Base-by-base conservation (phyloP, 2,888 invertebrate genomes). In the Drosophila differens region DNA sequence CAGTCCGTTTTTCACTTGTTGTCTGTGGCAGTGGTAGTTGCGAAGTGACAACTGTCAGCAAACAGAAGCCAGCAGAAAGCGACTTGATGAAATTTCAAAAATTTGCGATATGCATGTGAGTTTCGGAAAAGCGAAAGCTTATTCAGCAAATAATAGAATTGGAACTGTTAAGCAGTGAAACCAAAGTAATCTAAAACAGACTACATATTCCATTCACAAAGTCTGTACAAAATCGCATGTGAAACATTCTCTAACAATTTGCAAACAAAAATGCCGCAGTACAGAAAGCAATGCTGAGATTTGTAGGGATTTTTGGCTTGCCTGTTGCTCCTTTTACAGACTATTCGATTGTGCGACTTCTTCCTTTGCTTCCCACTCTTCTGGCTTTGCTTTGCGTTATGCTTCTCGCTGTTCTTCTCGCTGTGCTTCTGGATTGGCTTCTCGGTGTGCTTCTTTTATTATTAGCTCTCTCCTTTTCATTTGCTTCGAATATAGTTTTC, bases 1-100 rank as follows among this genome's bases (percentile, higher is more conserved):
- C 57, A 39, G 25, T 47, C 52, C 44, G 69, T n/a, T 28, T 51
- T 41, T 5, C 10, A 16, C 16, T 30, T 52, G 25, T 35, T 37
- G 52, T 53, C 47, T 53, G 57, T 52, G 44, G 19, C 78, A 61
- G 59, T 63, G 49, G 65, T 59, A 60, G 49, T 32, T 49, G 69
- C 58, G 2, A 25, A 25, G 22, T 47, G 22, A 47, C 14, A 47
- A 25, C 25, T 47, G 32, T 19, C 25, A 41, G 9, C 44, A 30
- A 10, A 22, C 51, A 10, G 16, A 28, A 30, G 28, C 35, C 58
- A 41, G 28, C 28, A 6, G n/a, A 33, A 47, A 35, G 39, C n/a
- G 58, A 30, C 62, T 66, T 70, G 47, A 71, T 71, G 58, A 75
- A 70, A 75, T 70, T 66, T 70, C 22, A 58, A 52, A 58, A 69